A percentile compares a stretch with the other conserved stretches of the same genome.
Conservation (phyloP, 2,888 invertebrate genomes). For the Limnephilus lunatus region DNA sequence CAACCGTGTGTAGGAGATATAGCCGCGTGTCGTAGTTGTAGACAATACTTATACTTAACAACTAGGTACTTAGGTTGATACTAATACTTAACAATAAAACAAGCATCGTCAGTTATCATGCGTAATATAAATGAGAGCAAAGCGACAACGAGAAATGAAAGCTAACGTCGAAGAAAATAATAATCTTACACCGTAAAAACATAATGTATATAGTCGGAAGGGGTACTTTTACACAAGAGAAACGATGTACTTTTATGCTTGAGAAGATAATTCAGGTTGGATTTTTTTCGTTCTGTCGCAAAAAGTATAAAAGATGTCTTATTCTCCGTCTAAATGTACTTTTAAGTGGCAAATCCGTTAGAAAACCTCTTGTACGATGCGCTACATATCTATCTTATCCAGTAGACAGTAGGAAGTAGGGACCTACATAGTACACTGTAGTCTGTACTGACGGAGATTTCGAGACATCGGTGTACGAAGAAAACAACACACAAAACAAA, state of each 20-base stretch:
- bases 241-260: not conserved
- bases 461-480: not conserved
- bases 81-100: not conserved
- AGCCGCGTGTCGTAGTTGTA: no score
- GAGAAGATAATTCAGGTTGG: not conserved
- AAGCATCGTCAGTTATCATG: not conserved
- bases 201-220: not conserved
- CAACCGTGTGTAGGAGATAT: no score
- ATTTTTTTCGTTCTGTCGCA: not conserved
- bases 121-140: not conserved
- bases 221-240: not conserved
- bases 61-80: no score
- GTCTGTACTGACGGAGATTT: not conserved
- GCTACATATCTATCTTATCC: not conserved
- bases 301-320: constrained; percentile 1
- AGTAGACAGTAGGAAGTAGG: not conserved
- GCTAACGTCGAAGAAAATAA: not conserved
- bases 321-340: not conserved
- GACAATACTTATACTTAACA: no score
- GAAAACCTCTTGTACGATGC: not conserved
- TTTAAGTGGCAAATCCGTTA: not conserved
- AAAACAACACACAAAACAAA: constrained; percentile 19
- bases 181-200: not conserved
- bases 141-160: not conserved
- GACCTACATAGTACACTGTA: not conserved